These are phyloP conservation scores for Saguinus imperator DNA, from an alignment of 2,113 vertebrate genomes.

Conservation along the genomic window DNA sequence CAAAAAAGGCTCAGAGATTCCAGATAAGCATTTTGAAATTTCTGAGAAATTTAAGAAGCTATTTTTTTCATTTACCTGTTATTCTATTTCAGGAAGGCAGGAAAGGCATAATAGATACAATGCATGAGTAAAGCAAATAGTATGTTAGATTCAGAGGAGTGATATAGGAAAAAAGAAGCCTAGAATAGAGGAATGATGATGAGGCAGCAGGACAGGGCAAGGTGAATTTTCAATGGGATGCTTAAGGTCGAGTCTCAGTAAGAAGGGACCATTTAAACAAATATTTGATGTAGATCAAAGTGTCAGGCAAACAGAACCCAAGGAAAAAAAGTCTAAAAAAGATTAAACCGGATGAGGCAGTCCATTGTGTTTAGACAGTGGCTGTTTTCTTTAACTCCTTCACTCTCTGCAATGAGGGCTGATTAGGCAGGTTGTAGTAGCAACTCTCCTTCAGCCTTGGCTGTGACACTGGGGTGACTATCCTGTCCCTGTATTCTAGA, in stretches of 20 bases:
- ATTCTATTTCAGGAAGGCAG: background rate
- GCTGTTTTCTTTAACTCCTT: background rate
- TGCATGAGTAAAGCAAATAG: background rate
- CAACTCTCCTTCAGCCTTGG: too few species aligned
- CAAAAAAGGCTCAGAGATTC: background rate
- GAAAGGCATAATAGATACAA: background rate
- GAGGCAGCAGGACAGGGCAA: background rate
- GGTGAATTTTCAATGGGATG: background rate
- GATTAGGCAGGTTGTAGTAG: too few species aligned
- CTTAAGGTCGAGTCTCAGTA: background rate
- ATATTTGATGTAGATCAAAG: background rate
- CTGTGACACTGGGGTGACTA: background rate
- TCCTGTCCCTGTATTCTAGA: background rate
- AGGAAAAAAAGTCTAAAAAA: background rate
- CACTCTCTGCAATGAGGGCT: background rate
- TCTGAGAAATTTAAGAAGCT: slow-evolving; percentile 15
- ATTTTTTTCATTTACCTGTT: background rate
- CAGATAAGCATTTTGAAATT: background rate
- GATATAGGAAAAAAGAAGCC: background rate
- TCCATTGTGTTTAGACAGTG: background rate
- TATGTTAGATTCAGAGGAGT: background rate
- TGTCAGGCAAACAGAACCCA: background rate
- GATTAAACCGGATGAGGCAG: background rate
- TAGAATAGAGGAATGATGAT: background rate
- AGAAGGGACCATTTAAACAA: background rate